phyloP scores from a whole-genome alignment of 2,888 invertebrate genomes.

The Patella ulyssiponensis region DNA sequence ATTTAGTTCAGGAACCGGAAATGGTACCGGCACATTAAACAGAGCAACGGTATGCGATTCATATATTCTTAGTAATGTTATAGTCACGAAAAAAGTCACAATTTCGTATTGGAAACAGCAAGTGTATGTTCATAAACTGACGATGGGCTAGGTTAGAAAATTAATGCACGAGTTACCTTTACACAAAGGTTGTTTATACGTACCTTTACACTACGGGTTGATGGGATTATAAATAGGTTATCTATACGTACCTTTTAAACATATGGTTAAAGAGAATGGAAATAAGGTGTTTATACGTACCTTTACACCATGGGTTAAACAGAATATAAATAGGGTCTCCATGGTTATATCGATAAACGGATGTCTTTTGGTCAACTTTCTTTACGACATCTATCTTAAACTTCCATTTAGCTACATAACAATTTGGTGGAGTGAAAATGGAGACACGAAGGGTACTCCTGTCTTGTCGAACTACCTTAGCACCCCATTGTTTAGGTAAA shows the following conservation, averaged over 20 bases:
- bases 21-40: too few relatives aligned
- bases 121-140: too few relatives aligned
- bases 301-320: conserved; percentile 91
- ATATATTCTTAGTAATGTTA: too few relatives aligned
- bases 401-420: conserved; percentile 58
- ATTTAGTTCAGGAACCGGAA: too few relatives aligned
- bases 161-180: too few relatives aligned
- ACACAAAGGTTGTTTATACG: conserved; percentile 57
- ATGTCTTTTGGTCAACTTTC: conserved; percentile 30
- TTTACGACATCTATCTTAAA: conserved; percentile 55
- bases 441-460: conserved; percentile 40
- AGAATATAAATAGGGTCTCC: conserved; percentile 81
- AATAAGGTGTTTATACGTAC: conserved; percentile 72
- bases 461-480: conserved; percentile 36
- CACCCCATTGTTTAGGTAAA: conserved; percentile 53
- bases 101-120: too few relatives aligned
- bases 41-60: too few relatives aligned
- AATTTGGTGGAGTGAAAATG: conserved; percentile 54
- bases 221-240: too few relatives aligned
- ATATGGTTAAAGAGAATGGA: conserved; percentile 88
- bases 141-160: too few relatives aligned
- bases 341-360: conserved; percentile 43
- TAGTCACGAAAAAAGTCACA: too few relatives aligned
- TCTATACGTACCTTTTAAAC: conserved; percentile 79
- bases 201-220: too few relatives aligned